A percentile compares a stretch with the other conserved stretches of the same genome.
phyloP scores from a whole-genome alignment of 2,888 invertebrate species.

The Helobdella robusta region DNA sequence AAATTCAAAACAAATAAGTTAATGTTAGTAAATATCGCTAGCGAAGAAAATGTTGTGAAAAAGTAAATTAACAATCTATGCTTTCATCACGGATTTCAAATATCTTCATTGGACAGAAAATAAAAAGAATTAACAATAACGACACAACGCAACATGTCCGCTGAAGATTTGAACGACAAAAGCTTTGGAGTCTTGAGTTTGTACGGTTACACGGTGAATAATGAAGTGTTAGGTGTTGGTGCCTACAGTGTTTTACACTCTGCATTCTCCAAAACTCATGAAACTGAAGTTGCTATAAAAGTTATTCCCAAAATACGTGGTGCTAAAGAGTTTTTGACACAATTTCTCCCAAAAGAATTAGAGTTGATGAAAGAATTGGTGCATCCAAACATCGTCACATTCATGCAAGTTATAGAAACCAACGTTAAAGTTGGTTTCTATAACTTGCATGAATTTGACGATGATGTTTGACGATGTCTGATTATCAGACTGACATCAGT shows the following conservation, averaged over 20 bases:
- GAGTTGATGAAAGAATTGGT: slow-evolving; percentile 40
- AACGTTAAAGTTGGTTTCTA: slow-evolving; percentile 25
- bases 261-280: slow-evolving; percentile 41
- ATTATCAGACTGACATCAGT: too few relatives aligned
- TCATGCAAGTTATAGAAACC: slow-evolving; percentile 30
- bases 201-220: slow-evolving; percentile 40
- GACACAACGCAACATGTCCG: neutral
- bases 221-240: slow-evolving; percentile 41
- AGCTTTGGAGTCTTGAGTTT: slow-evolving; percentile 28
- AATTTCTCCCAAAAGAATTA: slow-evolving; percentile 46
- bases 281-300: slow-evolving; percentile 44
- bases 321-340: slow-evolving; percentile 41
- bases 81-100: neutral
- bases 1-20: neutral
- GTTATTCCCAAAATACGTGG: slow-evolving; percentile 44
- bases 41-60: too few relatives aligned
- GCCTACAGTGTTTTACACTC: slow-evolving; percentile 45
- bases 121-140: neutral
- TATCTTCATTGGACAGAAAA: too few relatives aligned
- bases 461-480: too few relatives aligned
- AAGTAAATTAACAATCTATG: too few relatives aligned
- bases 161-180: too few relatives aligned
- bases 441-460: too few relatives aligned
- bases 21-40: neutral
- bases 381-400: slow-evolving; percentile 41